Conservation (phyloP, 2,888 invertebrate species). For the Polymixis flavicincta region DNA sequence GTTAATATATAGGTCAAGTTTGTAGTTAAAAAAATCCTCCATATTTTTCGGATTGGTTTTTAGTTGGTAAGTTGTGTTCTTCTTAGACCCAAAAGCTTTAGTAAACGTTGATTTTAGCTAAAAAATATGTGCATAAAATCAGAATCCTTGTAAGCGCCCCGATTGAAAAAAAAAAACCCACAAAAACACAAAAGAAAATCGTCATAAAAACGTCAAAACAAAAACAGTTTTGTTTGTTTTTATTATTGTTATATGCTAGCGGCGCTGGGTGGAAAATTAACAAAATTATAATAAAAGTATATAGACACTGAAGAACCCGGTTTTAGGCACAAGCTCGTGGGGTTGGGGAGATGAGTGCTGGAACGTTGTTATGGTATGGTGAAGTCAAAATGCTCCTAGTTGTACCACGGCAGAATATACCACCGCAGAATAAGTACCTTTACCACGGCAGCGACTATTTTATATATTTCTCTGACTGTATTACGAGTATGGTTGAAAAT, state of each 20-base stretch:
- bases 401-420: background rate
- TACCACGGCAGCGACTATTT: too few species aligned
- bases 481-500: too few species aligned
- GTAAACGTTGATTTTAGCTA: background rate
- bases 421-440: too few species aligned
- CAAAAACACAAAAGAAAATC: conserved; percentile 17
- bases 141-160: background rate
- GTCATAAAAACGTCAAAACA: conserved; percentile 40
- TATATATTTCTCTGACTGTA: too few species aligned
- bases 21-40: too few species aligned
- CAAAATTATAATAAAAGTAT: conserved; percentile 52
- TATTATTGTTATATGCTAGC: conserved; percentile 55
- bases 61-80: background rate
- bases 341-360: conserved; percentile 44
- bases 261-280: conserved; percentile 60
- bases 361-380: conserved; percentile 24
- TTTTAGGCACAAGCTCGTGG: conserved; percentile 67
- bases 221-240: conserved; percentile 9
- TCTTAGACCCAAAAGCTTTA: background rate
- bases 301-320: conserved; percentile 66
- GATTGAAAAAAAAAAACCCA: conserved; percentile 13
- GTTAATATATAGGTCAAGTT: background rate
- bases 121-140: too few species aligned
- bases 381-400: conserved; percentile 39
- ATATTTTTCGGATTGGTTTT: background rate